phyloP scores from a whole-genome alignment of 2,888 invertebrate genomes.

The Agriopis aurantiaria region DNA sequence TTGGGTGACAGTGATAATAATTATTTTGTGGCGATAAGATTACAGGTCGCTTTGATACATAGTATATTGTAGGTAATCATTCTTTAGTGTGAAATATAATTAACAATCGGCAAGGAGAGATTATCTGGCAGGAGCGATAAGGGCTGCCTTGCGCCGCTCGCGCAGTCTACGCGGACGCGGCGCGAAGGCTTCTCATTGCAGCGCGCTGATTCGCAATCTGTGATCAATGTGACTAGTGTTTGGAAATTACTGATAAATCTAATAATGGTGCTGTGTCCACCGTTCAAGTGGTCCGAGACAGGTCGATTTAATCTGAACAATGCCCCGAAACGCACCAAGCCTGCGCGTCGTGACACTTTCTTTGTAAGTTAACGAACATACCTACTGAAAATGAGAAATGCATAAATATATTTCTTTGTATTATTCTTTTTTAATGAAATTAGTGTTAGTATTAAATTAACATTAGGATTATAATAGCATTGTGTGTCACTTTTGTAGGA shows the following conservation, averaged over 20 bases:
- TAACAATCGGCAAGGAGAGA: constrained; percentile 82
- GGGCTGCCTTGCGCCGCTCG: constrained; percentile 66
- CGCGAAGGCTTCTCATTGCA: constrained; percentile 76
- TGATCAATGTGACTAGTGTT: constrained; percentile 40
- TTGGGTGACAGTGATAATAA: constrained; percentile 71
- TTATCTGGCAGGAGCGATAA: constrained; percentile 78
- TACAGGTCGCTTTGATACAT: constrained; percentile 73
- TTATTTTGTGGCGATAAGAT: constrained; percentile 79
- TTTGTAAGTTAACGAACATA: constrained; percentile 63
- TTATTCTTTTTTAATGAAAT: not conserved
- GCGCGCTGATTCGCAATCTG: constrained; percentile 35
- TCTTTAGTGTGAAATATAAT: constrained; percentile 81
- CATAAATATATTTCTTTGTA: not conserved
- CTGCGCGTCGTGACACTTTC: constrained; percentile 70
- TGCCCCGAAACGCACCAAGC: constrained; percentile 48
- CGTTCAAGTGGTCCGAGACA: constrained; percentile 74
- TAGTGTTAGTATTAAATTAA: not conserved
- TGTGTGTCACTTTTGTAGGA: not conserved
- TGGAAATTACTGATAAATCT: constrained; percentile 37
- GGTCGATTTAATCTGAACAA: constrained; percentile 73
- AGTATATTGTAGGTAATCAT: constrained; percentile 75
- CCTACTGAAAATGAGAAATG: not conserved
- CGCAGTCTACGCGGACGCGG: constrained; percentile 65
- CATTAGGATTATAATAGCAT: not conserved
- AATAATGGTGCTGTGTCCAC: constrained; percentile 80